Evolutionary conservation across 2,797 vertebrate genomes (phyloP).

Genomic region (Uromys caudimaculatus): DNA sequence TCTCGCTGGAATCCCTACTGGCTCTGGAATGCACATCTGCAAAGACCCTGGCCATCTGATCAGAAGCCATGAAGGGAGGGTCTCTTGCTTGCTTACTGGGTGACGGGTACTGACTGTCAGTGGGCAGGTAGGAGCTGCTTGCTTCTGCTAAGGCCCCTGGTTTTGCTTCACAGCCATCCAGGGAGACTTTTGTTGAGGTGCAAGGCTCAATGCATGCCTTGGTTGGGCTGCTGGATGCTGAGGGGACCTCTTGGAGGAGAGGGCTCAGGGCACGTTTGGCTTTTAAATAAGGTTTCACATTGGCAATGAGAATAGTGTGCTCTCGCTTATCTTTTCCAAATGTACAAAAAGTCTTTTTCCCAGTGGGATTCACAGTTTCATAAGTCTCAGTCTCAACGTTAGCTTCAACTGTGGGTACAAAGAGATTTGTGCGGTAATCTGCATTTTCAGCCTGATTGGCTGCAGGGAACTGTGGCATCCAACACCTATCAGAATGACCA

Average conservation of each 20-base stretch:
- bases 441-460: slow-evolving; percentile 97
- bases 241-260: slow-evolving; percentile 98
- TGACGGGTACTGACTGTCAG: slow-evolving; percentile 91
- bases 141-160: slow-evolving; percentile 95
- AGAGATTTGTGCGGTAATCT: slow-evolving; percentile 99
- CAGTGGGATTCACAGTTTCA: slow-evolving; percentile 96
- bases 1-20: slow-evolving; percentile 95
- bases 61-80: slow-evolving; percentile 91
- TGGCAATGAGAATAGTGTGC: slow-evolving; percentile 99
- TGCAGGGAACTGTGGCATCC: slow-evolving; percentile 99
- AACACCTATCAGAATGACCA: slow-evolving; percentile 99
- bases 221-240: slow-evolving; percentile 95
- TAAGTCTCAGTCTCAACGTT: slow-evolving; percentile 97
- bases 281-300: slow-evolving; percentile 99
- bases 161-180: slow-evolving; percentile 96
- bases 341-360: slow-evolving; percentile 99
- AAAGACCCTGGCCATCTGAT: slow-evolving; percentile 97
- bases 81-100: slow-evolving; percentile 97
- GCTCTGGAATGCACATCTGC: slow-evolving; percentile 96
- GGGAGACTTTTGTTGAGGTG: slow-evolving; percentile 94
- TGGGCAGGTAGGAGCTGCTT: slow-evolving; percentile 93
- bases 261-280: slow-evolving; percentile 99
- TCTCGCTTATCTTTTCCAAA: slow-evolving; percentile 99
- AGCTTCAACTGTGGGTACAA: slow-evolving; percentile 97
- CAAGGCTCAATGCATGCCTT: slow-evolving; percentile 95